Base-by-base conservation (phyloP, 2,888 invertebrate species). In the Ditylenchus weischeri region DNA sequence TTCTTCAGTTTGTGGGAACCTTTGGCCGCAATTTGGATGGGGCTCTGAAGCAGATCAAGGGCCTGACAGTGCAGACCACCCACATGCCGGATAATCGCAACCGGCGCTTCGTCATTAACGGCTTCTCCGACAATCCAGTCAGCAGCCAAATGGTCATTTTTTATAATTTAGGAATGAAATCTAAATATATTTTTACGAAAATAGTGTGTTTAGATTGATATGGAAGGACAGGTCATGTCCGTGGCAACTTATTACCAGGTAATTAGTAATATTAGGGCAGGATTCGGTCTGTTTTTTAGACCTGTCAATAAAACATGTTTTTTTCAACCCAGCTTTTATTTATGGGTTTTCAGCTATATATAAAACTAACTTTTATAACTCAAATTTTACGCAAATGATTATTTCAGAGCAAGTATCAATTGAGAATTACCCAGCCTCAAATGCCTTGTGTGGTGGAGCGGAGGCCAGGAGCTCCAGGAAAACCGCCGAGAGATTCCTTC, bases 371-470 rank as follows among this genome's bases (percentile, higher is more conserved):
- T 29, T 29, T 29, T 29, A 29, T 29, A 29, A 5, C 29, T 29
- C 2, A 29, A 29, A 29, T 29, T n/a, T 29, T 29, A 29, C 29
- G 5, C 5, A 5, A 43, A 6, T 13, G 15, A 6, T 43, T 8
- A 43, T 8, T 43, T 10, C 8, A 43, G 43, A 15, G 8, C 18
- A 57, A 18, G 21, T 73, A 71, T 50, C 36, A 69, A 15, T 0
- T 60, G 36, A 60, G 62, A n/a, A 48, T 71, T 11, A 51, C 51
- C 0, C 49, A 38, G 18, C 65, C 62, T 1, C 54, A 23, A 1
- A 7, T 72, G 57, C 69, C 64, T 43, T 67, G 72, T 54, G 72
- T 70, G 15, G 60, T 72, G 35, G 64, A 67, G n/a, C 54, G 62
- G 10, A 21, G 23, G 15, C 43, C 43, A 48, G 29, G 48, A 29